Evolutionary conservation across 2,797 vertebrate genomes (phyloP), one percentile per base, ranked within the genome.

Genomic region (Anas bahamensis): DNA sequence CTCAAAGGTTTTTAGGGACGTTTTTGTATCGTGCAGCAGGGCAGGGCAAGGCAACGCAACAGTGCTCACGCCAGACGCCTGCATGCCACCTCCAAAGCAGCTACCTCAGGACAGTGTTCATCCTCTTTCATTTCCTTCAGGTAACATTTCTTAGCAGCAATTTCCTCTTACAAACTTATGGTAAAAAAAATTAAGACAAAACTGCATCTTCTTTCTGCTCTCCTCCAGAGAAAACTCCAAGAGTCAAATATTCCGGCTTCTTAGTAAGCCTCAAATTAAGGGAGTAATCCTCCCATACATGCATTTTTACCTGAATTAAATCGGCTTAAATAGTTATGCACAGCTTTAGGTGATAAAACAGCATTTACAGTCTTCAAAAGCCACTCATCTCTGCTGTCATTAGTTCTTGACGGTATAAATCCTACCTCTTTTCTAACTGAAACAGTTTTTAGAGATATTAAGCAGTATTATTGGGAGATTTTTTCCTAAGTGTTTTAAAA

Each of bases 331-430:
- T 13, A 82, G 82, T 84, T 87, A 55, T 13, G 56, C 31, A 73
- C 59, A 78, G 63, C 81, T 90, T 89, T 69, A 75, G 46, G 55
- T 90, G 46, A 90, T 83, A 94, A 88, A 96, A 71, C 46, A 91
- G 77, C 60, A 84, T 86, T 95, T 82, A 24, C 44, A 44, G 14
- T 77, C 83, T 84, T 82, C 90, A 91, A 82, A 82, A 95, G 88
- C 53, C 88, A 59, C 84, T 90, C 81, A 85, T 71, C 90, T 85
- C 78, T 71, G 50, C 83, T 91, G 57, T 63, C 81, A 74, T 39
- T 80, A 83, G 50, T n/a, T 83, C 86, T 53, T 57, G n/a, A 72
- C 8, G 1, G 21, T 50, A 22, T 37, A 90, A 94, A 90, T 81
- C 52, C 88, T 53, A 41, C 76, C 70, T 81, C 37, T 87, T 90